Evolutionary conservation across 2,888 invertebrate species (phyloP).

Genomic region (Iphiclides podalirius): DNA sequence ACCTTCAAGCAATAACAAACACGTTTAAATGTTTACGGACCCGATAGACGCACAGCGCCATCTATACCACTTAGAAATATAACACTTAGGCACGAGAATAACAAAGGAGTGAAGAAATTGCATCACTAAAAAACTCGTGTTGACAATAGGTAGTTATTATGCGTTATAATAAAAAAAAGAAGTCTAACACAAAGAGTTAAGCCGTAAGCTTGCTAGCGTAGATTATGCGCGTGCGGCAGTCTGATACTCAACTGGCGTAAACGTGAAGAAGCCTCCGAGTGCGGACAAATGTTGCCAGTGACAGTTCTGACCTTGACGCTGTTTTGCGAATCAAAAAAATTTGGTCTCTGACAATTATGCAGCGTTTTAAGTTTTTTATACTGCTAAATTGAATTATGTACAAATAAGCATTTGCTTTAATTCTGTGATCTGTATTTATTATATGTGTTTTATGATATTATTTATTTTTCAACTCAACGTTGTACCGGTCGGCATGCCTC

Average conservation of each 20-base stretch:
- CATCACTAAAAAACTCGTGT: no score
- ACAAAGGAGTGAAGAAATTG: background rate
- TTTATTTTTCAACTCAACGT: conserved; percentile 34
- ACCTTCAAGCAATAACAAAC: conserved; percentile 10
- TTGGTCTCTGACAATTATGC: no score
- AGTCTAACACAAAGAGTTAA: no score
- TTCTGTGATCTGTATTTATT: no score
- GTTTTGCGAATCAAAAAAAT: conserved; percentile 30
- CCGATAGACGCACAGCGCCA: background rate
- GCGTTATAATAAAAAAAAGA: no score
- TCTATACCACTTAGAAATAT: background rate
- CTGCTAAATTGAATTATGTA: no score
- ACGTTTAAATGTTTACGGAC: conserved; percentile 6
- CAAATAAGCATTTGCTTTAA: no score
- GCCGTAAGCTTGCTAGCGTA: conserved; percentile 27
- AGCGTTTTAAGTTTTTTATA: no score
- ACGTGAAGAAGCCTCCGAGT: conserved; percentile 49
- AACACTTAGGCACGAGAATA: background rate
- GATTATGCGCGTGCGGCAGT: conserved; percentile 44
- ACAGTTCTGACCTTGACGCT: conserved; percentile 61
- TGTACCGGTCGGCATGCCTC: conserved; percentile 29
- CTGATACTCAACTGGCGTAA: conserved; percentile 39
- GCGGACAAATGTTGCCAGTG: conserved; percentile 45
- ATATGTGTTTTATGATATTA: no score
- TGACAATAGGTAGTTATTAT: no score